Conservation (phyloP, 2,888 invertebrate species). For the Epirrhoe alternata region DNA sequence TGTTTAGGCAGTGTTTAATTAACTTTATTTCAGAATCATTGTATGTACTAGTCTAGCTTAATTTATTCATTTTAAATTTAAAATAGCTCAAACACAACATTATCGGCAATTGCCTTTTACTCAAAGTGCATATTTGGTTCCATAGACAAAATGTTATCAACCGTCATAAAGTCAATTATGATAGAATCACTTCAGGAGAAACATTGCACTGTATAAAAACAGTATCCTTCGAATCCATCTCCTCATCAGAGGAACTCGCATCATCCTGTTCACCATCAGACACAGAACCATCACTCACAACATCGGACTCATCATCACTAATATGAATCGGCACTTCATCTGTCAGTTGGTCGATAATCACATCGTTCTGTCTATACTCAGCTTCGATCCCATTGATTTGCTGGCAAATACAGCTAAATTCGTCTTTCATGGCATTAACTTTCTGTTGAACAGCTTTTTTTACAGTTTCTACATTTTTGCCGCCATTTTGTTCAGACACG, state of each 20-base stretch:
- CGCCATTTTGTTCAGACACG: constrained; percentile 10
- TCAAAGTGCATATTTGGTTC: no score
- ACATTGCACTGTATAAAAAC: constrained; percentile 8
- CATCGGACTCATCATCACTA: constrained; percentile 20
- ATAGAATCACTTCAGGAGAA: background rate
- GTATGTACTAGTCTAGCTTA: no score
- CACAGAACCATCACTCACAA: constrained; percentile 7
- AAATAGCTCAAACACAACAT: no score
- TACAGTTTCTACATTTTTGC: constrained; percentile 8
- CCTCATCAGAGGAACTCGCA: constrained; percentile 21
- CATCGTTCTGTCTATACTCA: constrained; percentile 20
- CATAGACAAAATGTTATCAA: background rate
- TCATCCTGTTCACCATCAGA: constrained; percentile 18
- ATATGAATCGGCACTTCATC: constrained; percentile 17
- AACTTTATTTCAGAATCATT: no score
- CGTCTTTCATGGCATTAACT: constrained; percentile 9
- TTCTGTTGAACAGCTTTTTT: constrained; percentile 13
- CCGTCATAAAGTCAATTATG: background rate
- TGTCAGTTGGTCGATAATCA: constrained; percentile 22
- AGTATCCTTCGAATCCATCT: background rate
- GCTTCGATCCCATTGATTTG: constrained; percentile 13
- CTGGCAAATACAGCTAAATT: constrained; percentile 10
- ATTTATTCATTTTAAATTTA: no score
- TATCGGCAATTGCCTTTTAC: no score
- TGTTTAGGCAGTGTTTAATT: no score